phyloP scores from a whole-genome alignment of 2,113 vertebrate species.

The Python bivittatus region DNA sequence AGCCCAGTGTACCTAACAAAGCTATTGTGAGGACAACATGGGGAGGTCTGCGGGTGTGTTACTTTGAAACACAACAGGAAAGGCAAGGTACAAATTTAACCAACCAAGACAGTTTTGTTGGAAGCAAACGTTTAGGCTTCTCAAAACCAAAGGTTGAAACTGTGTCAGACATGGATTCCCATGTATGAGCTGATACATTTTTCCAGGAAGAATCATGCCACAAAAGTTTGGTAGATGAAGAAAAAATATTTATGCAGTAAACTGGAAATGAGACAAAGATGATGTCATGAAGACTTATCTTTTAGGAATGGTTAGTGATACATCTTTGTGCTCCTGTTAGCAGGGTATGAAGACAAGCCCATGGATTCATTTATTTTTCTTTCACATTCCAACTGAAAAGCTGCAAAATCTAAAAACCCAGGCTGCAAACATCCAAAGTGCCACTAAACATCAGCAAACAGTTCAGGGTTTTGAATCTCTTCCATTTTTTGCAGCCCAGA shows the following conservation, averaged over 20 bases:
- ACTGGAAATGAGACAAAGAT: background rate
- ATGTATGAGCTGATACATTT: background rate
- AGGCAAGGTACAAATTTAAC: background rate
- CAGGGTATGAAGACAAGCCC: background rate
- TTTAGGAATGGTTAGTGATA: background rate
- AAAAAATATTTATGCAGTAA: background rate
- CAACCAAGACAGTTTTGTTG: background rate
- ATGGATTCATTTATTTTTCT: background rate
- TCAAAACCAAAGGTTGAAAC: background rate
- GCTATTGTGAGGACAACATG: background rate
- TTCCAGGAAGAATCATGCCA: background rate
- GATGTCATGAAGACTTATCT: background rate
- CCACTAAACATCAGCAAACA: background rate
- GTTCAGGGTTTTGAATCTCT: background rate
- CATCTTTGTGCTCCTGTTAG: background rate
- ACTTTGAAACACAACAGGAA: background rate
- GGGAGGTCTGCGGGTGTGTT: background rate
- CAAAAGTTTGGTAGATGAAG: background rate
- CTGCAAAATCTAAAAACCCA: background rate
- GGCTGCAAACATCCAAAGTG: background rate
- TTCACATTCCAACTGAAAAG: background rate
- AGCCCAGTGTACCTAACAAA: background rate
- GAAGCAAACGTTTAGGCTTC: background rate
- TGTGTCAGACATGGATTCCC: background rate
- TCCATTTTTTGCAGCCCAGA: background rate